These are phyloP conservation scores for Sardina pilchardus DNA, from an alignment of 2,113 vertebrate genomes.

Conservation along the genomic window DNA sequence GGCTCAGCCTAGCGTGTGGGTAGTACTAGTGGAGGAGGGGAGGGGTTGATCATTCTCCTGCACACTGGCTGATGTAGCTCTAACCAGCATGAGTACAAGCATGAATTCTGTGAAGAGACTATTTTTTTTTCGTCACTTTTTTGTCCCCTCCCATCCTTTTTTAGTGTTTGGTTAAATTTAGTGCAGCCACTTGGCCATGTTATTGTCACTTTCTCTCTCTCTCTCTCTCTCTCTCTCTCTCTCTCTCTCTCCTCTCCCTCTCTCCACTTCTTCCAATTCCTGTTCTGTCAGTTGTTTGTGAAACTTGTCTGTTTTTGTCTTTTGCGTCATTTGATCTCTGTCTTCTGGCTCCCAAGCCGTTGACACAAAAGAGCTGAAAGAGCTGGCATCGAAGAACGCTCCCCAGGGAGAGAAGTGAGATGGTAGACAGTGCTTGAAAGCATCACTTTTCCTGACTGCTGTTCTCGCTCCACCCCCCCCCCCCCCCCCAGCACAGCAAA, in stretches of 20 bases:
- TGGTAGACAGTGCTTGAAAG: slow-evolving; percentile 5
- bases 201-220: not conserved
- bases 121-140: not conserved
- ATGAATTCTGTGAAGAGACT: not conserved
- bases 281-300: not conserved
- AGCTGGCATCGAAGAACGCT: not conserved
- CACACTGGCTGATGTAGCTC: not conserved
- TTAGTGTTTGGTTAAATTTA: not conserved
- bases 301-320: not conserved
- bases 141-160: not conserved
- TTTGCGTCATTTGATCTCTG: not conserved
- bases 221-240: not conserved
- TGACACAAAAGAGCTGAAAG: slow-evolving; percentile 4
- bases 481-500: not conserved
- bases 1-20: not conserved
- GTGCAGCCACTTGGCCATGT: not conserved
- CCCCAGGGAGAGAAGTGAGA: not conserved
- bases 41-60: not conserved
- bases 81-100: not conserved
- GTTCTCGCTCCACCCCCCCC: not conserved
- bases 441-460: not conserved
- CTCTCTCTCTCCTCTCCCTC: not conserved
- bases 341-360: not conserved
- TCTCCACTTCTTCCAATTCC: not conserved
- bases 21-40: not conserved